Percentiles rank a stretch among this genome's conserved stretches.
These are phyloP conservation scores for Columba livia DNA, from an alignment of 2,113 vertebrate species.

Conservation along the genomic window DNA sequence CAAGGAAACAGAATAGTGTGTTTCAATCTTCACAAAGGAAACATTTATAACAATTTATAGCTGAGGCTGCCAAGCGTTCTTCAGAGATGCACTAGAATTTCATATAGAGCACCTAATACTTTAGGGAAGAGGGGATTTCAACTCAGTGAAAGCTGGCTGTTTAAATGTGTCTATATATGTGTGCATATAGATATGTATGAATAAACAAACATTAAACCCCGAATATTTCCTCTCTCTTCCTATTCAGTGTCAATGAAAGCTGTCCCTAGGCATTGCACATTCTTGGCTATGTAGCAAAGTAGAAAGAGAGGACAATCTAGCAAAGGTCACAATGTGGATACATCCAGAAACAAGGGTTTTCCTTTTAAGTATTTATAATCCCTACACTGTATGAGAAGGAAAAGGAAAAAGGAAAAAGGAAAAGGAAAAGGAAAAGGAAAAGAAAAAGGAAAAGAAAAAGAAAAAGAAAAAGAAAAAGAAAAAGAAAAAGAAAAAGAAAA, in stretches of 20 bases:
- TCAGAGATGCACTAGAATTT: constrained; percentile 32
- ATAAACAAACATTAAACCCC: background rate
- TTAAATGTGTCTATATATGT: background rate
- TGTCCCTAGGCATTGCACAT: background rate
- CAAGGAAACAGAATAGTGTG: constrained; percentile 2
- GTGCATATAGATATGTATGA: background rate
- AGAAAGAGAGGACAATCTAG: background rate
- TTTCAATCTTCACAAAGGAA: constrained; percentile 32
- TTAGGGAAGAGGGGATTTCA: background rate
- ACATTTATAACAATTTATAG: constrained; percentile 21
- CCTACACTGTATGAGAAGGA: background rate
- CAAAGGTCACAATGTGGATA: background rate
- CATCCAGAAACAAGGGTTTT: background rate
- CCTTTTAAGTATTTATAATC: background rate
- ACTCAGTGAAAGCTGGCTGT: background rate
- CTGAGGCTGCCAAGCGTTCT: accelerated
- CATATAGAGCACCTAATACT: background rate
- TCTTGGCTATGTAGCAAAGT: background rate
- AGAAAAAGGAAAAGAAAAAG: too few species aligned
- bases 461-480: too few species aligned
- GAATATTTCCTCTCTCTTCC: background rate
- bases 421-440: background rate
- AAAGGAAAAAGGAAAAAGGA: background rate
- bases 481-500: background rate
- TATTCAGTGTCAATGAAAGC: background rate